phyloP scores from a whole-genome alignment of 2,113 vertebrate species.

The Numida meleagris region DNA sequence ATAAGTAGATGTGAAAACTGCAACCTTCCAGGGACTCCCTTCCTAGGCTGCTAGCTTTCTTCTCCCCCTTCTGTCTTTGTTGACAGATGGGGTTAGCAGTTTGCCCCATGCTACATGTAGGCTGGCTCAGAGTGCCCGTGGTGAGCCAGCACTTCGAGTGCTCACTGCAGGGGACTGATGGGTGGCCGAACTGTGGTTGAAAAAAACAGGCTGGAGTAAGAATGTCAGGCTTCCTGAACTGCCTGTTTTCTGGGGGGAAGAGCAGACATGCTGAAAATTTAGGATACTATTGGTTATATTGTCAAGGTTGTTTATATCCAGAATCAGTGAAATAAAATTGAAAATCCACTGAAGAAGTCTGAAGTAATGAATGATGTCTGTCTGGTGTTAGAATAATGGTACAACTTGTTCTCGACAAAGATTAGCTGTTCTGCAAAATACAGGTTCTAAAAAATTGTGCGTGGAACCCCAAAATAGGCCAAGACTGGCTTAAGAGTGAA shows the following conservation, averaged over 20 bases:
- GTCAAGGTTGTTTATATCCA: background rate
- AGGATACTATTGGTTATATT: background rate
- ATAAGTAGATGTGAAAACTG: background rate
- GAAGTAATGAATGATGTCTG: background rate
- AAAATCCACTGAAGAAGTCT: background rate
- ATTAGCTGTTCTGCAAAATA: background rate
- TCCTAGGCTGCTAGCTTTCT: background rate
- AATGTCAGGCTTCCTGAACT: background rate
- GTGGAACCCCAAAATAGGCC: background rate
- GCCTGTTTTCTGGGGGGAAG: background rate
- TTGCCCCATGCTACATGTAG: fast-evolving
- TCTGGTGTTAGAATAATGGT: background rate
- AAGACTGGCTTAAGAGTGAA: background rate
- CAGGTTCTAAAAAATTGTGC: background rate
- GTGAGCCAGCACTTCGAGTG: background rate
- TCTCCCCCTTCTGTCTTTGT: background rate
- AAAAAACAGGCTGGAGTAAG: background rate
- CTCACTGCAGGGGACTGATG: background rate
- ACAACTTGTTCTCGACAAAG: background rate
- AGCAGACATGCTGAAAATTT: background rate
- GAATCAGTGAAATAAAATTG: background rate
- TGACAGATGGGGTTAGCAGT: background rate
- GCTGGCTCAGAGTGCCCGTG: background rate
- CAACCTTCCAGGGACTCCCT: background rate
- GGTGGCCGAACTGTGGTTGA: background rate